Percentiles rank a stretch among this genome's conserved stretches.
Conservation (phyloP, 2,888 invertebrate species). For the Agrochola macilenta region DNA sequence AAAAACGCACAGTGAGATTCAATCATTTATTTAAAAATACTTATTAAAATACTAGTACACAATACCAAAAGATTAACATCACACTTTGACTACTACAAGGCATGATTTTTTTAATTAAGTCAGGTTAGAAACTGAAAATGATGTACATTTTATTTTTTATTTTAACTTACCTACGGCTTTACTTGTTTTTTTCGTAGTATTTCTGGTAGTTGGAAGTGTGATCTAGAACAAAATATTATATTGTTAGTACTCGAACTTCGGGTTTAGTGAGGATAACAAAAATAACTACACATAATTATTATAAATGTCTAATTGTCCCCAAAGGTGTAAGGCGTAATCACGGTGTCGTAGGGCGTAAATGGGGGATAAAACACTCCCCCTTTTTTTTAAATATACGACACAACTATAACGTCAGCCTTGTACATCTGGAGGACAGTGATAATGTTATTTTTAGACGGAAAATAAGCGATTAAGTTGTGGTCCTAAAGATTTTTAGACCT, state of each 20-base stretch:
- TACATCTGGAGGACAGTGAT: neutral
- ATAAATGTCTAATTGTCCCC: neutral
- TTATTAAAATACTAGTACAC: constrained; percentile 4
- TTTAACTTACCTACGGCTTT: constrained; percentile 9
- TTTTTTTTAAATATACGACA: neutral
- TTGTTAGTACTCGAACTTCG: neutral
- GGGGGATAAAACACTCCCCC: neutral
- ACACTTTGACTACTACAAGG: constrained; percentile 8
- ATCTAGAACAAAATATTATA: constrained; percentile 46
- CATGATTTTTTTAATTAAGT: neutral
- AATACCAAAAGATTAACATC: neutral
- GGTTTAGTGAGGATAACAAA: neutral
- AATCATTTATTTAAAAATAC: constrained; percentile 34
- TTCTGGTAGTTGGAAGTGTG: constrained; percentile 21
- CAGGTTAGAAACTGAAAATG: neutral
- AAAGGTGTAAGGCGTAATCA: neutral
- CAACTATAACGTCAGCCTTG: neutral
- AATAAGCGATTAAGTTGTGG: neutral
- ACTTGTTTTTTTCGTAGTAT: neutral
- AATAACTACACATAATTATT: neutral
- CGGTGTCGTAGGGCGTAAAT: neutral
- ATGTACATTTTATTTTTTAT: neutral
- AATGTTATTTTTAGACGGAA: neutral
- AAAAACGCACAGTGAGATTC: constrained; percentile 24
- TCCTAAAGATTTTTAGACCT: neutral